Percentiles rank a stretch among this genome's conserved stretches.
Evolutionary conservation across 2,113 vertebrate genomes (phyloP).

Genomic region (Mobula hypostoma): DNA sequence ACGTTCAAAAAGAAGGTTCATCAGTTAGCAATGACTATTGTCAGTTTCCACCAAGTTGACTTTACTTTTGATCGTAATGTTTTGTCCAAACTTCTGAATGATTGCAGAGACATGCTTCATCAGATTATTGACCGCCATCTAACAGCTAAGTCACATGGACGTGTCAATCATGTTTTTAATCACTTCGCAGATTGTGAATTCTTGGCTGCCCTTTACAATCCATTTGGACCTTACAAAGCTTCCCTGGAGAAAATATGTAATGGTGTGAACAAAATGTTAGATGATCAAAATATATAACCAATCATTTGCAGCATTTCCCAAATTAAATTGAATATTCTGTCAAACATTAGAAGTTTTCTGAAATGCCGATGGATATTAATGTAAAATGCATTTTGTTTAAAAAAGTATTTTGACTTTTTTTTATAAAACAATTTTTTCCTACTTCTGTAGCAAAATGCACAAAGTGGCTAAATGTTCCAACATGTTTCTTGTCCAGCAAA

Average conservation of each 20-base stretch:
- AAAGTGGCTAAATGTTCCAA: neutral
- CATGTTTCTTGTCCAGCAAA: neutral
- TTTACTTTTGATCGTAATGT: constrained; percentile 75
- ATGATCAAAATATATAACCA: constrained; percentile 72
- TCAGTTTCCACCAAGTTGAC: constrained; percentile 79
- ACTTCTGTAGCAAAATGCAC: constrained; percentile 23
- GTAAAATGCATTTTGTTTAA: neutral
- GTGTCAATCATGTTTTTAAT: constrained; percentile 72
- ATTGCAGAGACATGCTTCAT: constrained; percentile 69
- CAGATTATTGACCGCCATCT: constrained; percentile 74
- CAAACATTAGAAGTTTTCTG: neutral
- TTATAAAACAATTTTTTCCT: neutral
- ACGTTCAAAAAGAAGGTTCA: constrained; percentile 82
- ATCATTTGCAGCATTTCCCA: neutral
- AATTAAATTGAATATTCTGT: neutral
- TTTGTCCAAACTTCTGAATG: constrained; percentile 63
- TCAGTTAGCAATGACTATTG: constrained; percentile 71
- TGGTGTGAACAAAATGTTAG: constrained; percentile 77
- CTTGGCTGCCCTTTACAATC: constrained; percentile 73
- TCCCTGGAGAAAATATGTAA: constrained; percentile 74
- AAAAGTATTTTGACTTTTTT: neutral
- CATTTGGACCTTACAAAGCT: constrained; percentile 66
- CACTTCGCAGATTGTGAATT: constrained; percentile 78
- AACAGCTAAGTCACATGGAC: constrained; percentile 72
- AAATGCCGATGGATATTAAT: neutral